Evolutionary conservation across 2,113 vertebrate genomes (phyloP), one percentile per base, ranked within the genome.

Genomic region (Lampris megalopsis): DNA sequence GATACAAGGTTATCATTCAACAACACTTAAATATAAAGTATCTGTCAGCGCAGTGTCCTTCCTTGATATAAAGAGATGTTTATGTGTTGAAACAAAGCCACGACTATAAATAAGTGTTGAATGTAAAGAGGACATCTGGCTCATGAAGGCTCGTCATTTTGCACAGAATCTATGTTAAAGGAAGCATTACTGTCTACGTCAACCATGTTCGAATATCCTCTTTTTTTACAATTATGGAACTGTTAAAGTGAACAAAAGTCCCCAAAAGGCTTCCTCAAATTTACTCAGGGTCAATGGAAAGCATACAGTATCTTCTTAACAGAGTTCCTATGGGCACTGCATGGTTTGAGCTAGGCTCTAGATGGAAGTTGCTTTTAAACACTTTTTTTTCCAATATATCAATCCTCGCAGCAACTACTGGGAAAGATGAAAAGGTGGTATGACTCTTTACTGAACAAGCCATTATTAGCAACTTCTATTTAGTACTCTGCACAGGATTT

Each of bases 1-100:
- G 84, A 86, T 87, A 89, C 76, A 85, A 90, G 81, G 86, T 89
- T 70, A 82, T 84, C 81, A 80, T 80, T 90, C 69, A 87, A 88
- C 88, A 87, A 85, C 87, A 86, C 86, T 86, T 74, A 24, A 73
- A 73, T 84, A 79, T 78, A 71, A 88, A 72, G 79, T 82, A 86
- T 79, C 77, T 77, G 77, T 89, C 77, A 88, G 84, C 79, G 56
- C 84, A 85, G 78, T 70, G 79, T 90, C 87, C 70, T 83, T 90
- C 77, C 77, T 80, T 82, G 80, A 85, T 88, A 79, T 77, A 82
- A 71, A 77, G 76, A 87, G 65, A 83, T 36, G 40, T 76, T 64
- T 8, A 41, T 75, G 75, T 79, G 66, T 81, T 65, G 73, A 82
- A 79, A 84, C 70, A 74, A 82, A 73, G 73, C 62, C 73, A 57